Conservation (phyloP, 1,140 invertebrate species). For the Cydia strobilella region DNA sequence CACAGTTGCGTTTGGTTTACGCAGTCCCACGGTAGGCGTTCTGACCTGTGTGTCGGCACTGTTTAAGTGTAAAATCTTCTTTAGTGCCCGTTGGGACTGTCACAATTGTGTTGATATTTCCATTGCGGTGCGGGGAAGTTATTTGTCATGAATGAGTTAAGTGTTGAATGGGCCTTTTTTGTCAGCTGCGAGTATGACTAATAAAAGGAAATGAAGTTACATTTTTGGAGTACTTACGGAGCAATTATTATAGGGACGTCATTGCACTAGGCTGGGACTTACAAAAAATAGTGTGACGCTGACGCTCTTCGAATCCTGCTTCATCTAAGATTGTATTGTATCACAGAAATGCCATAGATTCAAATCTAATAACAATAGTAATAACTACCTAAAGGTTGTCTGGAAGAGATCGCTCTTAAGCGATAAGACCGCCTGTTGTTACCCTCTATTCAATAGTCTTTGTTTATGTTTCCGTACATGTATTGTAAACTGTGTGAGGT, state of each 20-base stretch:
- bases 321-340: not conserved
- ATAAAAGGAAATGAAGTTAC: constrained; percentile 1
- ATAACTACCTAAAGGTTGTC: too few relatives aligned
- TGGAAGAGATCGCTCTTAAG: too few relatives aligned
- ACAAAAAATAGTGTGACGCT: not conserved
- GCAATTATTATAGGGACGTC: not conserved
- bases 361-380: too few relatives aligned
- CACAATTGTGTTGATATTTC: constrained; percentile 30
- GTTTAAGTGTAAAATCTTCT: constrained; percentile 21
- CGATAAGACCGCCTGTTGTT: too few relatives aligned
- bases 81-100: constrained; percentile 20
- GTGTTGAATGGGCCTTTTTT: not conserved
- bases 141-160: constrained; percentile 12
- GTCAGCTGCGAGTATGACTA: not conserved
- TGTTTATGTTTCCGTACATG: too few relatives aligned
- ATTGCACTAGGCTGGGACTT: not conserved
- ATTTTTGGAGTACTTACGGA: constrained; percentile 11
- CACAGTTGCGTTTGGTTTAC: constrained; percentile 70
- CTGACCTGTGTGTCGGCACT: constrained; percentile 46
- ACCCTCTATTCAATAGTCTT: too few relatives aligned
- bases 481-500: too few relatives aligned
- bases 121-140: constrained; percentile 3
- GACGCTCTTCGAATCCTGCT: not conserved
- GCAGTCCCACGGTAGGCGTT: constrained; percentile 68
- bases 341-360: too few relatives aligned